A percentile compares a stretch with the other conserved stretches of the same genome.
Evolutionary conservation across 2,888 invertebrate species (phyloP).

Genomic region (Leptopilina drosophilae): DNA sequence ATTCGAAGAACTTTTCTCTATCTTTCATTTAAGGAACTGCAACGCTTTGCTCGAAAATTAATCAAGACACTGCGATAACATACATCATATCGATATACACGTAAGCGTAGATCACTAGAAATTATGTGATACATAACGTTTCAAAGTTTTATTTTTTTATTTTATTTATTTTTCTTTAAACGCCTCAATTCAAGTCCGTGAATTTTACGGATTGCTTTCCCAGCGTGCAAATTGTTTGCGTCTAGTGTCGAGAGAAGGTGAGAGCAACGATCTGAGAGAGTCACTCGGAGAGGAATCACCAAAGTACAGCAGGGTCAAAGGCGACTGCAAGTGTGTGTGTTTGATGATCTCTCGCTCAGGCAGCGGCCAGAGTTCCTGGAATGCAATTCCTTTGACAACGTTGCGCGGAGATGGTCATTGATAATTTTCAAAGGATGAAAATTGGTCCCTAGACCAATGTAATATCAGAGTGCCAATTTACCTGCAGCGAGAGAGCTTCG

Average conservation of each 20-base stretch:
- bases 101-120: constrained; percentile 70
- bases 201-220: constrained; percentile 72
- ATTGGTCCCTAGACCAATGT: constrained; percentile 8
- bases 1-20: neutral
- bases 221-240: constrained; percentile 74
- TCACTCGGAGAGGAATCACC: constrained; percentile 79
- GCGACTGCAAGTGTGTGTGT: constrained; percentile 84
- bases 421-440: constrained; percentile 27
- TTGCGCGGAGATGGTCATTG: constrained; percentile 22
- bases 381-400: constrained; percentile 49
- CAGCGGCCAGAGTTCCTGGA: constrained; percentile 80
- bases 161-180: constrained; percentile 33
- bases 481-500: constrained; percentile 83
- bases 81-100: constrained; percentile 70
- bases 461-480: constrained; percentile 63
- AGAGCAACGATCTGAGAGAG: constrained; percentile 80
- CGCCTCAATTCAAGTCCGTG: neutral
- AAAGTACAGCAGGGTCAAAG: constrained; percentile 80
- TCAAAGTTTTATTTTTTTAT: constrained; percentile 61
- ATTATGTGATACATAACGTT: constrained; percentile 50
- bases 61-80: constrained; percentile 64
- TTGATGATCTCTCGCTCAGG: constrained; percentile 84
- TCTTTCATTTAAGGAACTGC: constrained; percentile 36
- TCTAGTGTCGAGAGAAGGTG: constrained; percentile 79
- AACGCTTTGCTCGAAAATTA: constrained; percentile 46